These are phyloP conservation scores for Rhodeus uyekii DNA, from an alignment of 2,797 vertebrate genomes.

Conservation along the genomic window DNA sequence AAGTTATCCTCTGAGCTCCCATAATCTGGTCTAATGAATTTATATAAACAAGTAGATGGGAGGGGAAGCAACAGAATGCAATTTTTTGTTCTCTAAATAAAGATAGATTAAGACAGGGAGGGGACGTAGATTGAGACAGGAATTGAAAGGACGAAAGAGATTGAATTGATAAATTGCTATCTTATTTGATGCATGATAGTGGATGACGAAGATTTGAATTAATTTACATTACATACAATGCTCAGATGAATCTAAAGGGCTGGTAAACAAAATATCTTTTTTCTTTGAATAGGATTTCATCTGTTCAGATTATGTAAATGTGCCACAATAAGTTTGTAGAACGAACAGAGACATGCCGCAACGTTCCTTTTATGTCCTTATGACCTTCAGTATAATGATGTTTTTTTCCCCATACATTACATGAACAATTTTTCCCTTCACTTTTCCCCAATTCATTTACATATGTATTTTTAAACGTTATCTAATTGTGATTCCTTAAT, in stretches of 20 bases:
- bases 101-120: constrained; percentile 5
- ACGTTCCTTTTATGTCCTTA: not conserved
- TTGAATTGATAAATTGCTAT: not conserved
- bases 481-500: not conserved
- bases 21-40: constrained; percentile 44
- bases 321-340: constrained; percentile 1
- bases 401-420: not conserved
- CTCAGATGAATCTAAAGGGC: not conserved
- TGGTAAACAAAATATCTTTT: not conserved
- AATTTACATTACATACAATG: not conserved
- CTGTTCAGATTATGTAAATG: constrained; percentile 37
- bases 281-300: not conserved
- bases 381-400: not conserved
- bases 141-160: not conserved
- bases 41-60: constrained; percentile 30
- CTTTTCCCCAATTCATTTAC: not conserved
- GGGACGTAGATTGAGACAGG: not conserved
- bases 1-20: constrained; percentile 18
- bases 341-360: not conserved
- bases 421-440: not conserved
- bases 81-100: constrained; percentile 18
- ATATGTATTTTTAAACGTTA: too few species aligned
- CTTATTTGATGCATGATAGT: not conserved
- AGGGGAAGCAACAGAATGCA: not conserved
- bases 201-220: not conserved